Percentiles rank a stretch among this genome's conserved stretches.
Evolutionary conservation across 2,888 invertebrate genomes (phyloP).

Genomic region (Latheticus oryzae): DNA sequence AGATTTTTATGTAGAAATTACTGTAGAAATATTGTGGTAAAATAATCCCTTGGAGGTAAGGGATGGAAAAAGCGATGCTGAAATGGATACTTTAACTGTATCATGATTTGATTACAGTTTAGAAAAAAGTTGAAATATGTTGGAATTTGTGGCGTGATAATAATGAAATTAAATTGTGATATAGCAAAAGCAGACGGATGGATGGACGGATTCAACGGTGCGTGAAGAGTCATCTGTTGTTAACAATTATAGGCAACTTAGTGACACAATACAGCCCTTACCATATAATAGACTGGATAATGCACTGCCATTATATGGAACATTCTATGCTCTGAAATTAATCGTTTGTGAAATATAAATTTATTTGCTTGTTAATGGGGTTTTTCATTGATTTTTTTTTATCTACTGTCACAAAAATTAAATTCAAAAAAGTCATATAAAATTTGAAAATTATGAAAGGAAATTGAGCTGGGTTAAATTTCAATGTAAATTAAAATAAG

Average conservation of each 20-base stretch:
- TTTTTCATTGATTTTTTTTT: slow-evolving; percentile 34
- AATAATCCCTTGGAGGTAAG: slow-evolving; percentile 13
- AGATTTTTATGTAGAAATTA: slow-evolving; percentile 26
- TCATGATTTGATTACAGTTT: slow-evolving; percentile 3
- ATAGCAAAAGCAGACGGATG: slow-evolving; percentile 24
- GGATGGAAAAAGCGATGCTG: slow-evolving; percentile 31
- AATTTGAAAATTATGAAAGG: slow-evolving; percentile 4
- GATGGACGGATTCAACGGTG: slow-evolving; percentile 51
- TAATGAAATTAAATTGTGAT: slow-evolving; percentile 29
- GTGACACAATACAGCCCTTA: slow-evolving; percentile 64
- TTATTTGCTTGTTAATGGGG: slow-evolving; percentile 55
- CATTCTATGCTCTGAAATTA: slow-evolving; percentile 61
- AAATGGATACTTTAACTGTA: slow-evolving; percentile 36
- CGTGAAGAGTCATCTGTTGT: slow-evolving; percentile 64
- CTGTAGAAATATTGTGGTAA: slow-evolving; percentile 41
- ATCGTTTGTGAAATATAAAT: slow-evolving; percentile 65
- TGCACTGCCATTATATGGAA: slow-evolving; percentile 61
- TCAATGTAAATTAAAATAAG: slow-evolving; percentile 6
- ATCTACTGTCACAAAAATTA: too few species aligned
- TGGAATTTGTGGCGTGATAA: slow-evolving; percentile 8
- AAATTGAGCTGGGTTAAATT: background rate
- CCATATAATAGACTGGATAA: slow-evolving; percentile 63
- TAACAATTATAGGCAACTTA: slow-evolving; percentile 66
- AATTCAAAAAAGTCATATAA: too few species aligned
- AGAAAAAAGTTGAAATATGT: background rate